Conservation (phyloP, 2,113 vertebrate species). For the Corynorhinus townsendii region DNA sequence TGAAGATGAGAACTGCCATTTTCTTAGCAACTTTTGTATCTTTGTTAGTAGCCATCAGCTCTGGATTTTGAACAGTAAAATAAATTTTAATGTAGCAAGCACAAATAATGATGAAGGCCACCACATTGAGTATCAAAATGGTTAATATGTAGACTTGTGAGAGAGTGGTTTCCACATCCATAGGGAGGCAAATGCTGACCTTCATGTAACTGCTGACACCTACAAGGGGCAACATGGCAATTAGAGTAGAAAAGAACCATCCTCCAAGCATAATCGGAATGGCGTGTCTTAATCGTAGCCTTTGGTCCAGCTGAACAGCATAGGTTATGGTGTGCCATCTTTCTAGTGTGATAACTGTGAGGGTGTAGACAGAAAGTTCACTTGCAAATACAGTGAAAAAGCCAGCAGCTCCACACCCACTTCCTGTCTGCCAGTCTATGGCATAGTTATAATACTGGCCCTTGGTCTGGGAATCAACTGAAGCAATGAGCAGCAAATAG, state of each 20-base stretch:
- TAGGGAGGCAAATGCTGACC: conserved; percentile 96
- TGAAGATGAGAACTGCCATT: conserved; percentile 97
- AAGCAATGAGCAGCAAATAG: conserved; percentile 92
- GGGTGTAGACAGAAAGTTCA: conserved; percentile 92
- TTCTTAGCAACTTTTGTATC: conserved; percentile 93
- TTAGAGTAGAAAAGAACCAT: conserved; percentile 88
- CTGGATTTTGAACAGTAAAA: conserved; percentile 87
- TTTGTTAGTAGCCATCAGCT: conserved; percentile 83
- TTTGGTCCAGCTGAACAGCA: conserved; percentile 89
- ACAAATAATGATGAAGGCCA: conserved; percentile 89
- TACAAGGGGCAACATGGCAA: conserved; percentile 88
- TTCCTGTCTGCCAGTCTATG: conserved; percentile 92
- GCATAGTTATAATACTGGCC: conserved; percentile 93
- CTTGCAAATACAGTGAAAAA: conserved; percentile 94
- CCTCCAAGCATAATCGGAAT: conserved; percentile 86
- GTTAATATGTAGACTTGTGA: conserved; percentile 90
- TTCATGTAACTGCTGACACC: conserved; percentile 94
- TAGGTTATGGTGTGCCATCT: conserved; percentile 95
- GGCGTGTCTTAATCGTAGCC: conserved; percentile 86
- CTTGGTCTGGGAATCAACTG: conserved; percentile 85
- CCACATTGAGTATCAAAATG: conserved; percentile 86
- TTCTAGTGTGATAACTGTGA: conserved; percentile 91
- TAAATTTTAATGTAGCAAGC: conserved; percentile 92
- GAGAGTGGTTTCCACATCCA: conserved; percentile 88
- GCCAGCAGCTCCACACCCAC: conserved; percentile 86